Conservation (phyloP, 2,113 vertebrate species). For the Melanocharis versteri region DNA sequence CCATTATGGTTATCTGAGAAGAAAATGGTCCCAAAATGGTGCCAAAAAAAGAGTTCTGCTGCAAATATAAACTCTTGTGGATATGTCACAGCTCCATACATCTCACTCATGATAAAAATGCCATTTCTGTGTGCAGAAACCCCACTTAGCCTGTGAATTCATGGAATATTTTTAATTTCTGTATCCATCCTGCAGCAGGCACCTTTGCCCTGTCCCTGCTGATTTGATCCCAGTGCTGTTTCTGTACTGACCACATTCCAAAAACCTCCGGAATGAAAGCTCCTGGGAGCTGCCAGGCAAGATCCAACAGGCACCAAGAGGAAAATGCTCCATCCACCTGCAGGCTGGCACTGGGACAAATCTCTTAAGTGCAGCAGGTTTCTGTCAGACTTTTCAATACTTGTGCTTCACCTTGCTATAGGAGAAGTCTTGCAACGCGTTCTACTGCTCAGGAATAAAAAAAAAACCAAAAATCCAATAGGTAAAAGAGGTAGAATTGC, state of each 20-base stretch:
- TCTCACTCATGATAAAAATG: background rate
- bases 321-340: conserved; percentile 73
- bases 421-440: background rate
- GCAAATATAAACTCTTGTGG: background rate
- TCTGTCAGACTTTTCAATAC: conserved; percentile 15
- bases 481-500: background rate
- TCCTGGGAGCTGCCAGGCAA: conserved; percentile 62
- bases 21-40: background rate
- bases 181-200: background rate
- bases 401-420: background rate
- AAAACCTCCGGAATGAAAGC: background rate
- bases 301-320: conserved; percentile 65
- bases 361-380: conserved; percentile 56
- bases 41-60: background rate
- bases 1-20: background rate
- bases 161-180: background rate
- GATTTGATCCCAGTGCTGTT: background rate
- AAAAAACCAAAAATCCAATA: background rate
- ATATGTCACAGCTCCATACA: background rate
- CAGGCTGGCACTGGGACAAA: conserved; percentile 70
- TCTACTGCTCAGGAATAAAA: background rate
- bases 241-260: background rate
- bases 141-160: background rate
- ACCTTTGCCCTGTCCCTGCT: background rate
- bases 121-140: background rate